Evolutionary conservation across 1,140 invertebrate genomes (phyloP).

Genomic region (Orius insidiosus): DNA sequence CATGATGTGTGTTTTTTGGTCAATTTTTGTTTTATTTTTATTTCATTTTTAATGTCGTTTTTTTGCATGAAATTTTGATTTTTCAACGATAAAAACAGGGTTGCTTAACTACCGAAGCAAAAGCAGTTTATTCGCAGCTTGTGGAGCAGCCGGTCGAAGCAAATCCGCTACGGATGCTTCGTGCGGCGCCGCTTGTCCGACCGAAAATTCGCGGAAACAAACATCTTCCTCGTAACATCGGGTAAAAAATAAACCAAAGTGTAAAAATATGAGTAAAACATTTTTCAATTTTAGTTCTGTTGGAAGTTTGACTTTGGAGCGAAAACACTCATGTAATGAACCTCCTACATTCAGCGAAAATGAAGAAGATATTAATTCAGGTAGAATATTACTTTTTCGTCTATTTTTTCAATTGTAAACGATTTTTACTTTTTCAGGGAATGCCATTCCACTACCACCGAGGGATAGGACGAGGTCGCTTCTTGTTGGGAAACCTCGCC

Average conservation of each 20-base stretch:
- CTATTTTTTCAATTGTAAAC: background rate
- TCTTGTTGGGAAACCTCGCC: constrained; percentile 47
- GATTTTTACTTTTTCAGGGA: constrained; percentile 22
- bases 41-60: no score
- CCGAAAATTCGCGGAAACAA: constrained; percentile 40
- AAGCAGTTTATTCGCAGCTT: constrained; percentile 78
- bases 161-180: constrained; percentile 56
- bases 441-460: constrained; percentile 67
- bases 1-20: no score
- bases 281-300: constrained; percentile 10
- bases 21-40: no score
- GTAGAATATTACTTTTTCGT: background rate
- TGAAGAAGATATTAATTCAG: constrained; percentile 12
- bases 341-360: constrained; percentile 8
- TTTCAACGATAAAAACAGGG: no score
- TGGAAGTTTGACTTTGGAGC: constrained; percentile 8
- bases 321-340: background rate
- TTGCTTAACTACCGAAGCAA: no score
- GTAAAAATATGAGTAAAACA: background rate
- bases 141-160: constrained; percentile 52
- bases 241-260: no score
- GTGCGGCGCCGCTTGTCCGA: constrained; percentile 42
- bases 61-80: no score
- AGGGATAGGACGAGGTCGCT: constrained; percentile 42
- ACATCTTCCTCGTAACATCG: no score